phyloP scores from a whole-genome alignment of 2,113 vertebrate genomes.

The Rallus limicola region DNA sequence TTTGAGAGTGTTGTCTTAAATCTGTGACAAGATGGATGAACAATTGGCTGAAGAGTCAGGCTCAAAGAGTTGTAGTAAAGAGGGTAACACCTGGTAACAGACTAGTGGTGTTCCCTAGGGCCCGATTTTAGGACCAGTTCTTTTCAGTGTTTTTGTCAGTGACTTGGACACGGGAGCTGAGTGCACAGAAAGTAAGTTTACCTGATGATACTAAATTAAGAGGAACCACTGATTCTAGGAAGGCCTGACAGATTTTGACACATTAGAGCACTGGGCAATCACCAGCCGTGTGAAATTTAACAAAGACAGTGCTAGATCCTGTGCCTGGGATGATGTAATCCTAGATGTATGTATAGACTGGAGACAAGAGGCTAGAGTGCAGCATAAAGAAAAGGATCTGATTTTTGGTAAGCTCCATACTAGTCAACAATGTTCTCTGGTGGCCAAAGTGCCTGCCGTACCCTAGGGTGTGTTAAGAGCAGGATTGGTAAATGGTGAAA shows the following conservation, averaged over 20 bases:
- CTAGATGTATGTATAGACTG: too few relatives aligned
- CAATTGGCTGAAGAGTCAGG: accelerated
- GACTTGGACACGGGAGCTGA: background rate
- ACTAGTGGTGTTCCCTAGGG: background rate
- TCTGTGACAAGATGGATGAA: background rate
- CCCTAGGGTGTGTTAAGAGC: background rate
- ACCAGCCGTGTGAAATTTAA: background rate
- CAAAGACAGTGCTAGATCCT: background rate
- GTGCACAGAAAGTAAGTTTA: background rate
- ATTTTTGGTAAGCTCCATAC: background rate
- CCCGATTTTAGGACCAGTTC: background rate
- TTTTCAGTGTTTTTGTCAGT: background rate
- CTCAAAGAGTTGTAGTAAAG: background rate
- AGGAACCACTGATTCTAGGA: background rate
- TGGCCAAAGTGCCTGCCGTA: accelerated
- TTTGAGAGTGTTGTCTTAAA: background rate
- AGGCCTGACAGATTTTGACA: background rate
- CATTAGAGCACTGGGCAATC: background rate
- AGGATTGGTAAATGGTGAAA: background rate
- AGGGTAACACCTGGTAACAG: background rate
- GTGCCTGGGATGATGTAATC: accelerated
- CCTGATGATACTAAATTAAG: background rate
- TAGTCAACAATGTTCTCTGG: background rate
- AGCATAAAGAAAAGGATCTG: background rate
- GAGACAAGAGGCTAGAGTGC: background rate